Conservation (phyloP, 2,797 vertebrate species). For the Heteromormyrus szaboi region DNA sequence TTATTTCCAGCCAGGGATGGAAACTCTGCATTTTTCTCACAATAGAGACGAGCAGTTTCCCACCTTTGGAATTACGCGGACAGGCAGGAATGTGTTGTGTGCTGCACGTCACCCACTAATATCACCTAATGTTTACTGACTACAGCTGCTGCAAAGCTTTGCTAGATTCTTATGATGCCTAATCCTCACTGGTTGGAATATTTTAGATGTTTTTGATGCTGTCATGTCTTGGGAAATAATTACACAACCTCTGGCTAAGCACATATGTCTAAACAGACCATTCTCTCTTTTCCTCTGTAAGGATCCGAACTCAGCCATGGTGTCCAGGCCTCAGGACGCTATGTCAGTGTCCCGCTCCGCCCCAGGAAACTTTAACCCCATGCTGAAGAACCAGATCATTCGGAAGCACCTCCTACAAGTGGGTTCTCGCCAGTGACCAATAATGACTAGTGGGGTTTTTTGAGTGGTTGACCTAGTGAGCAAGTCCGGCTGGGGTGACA, state of each 20-base stretch:
- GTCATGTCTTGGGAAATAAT: not conserved
- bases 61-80: not conserved
- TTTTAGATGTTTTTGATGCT: not conserved
- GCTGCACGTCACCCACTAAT: not conserved
- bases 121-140: not conserved
- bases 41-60: not conserved
- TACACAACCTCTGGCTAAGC: not conserved
- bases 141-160: not conserved
- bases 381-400: conserved; percentile 64
- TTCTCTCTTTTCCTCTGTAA: conserved; percentile 34
- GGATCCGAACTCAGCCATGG: conserved; percentile 58
- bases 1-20: conserved; percentile 40
- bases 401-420: conserved; percentile 50
- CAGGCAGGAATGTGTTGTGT: not conserved
- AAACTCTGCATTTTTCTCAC: conserved; percentile 12
- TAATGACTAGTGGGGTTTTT: not conserved
- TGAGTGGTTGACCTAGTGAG: not conserved
- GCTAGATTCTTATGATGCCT: not conserved
- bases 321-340: conserved; percentile 60
- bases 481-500: not conserved
- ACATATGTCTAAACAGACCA: not conserved
- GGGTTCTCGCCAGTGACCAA: not conserved
- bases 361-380: conserved; percentile 53
- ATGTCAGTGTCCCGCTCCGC: conserved; percentile 46
- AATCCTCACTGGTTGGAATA: not conserved